Conservation (phyloP, 2,797 vertebrate species). For the Hirundo rustica region DNA sequence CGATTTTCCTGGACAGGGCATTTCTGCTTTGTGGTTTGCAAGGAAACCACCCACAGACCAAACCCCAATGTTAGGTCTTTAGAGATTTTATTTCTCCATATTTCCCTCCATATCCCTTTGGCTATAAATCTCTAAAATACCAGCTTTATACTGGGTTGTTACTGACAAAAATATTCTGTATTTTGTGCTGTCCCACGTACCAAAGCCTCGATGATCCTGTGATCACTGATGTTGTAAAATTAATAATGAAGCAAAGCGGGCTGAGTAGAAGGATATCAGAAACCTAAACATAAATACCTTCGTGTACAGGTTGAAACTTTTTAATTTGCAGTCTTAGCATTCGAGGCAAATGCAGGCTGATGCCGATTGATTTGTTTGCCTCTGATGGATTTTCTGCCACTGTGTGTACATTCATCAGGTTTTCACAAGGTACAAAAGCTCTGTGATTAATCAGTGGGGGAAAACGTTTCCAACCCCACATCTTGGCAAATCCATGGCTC, state of each 20-base stretch:
- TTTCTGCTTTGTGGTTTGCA: constrained; percentile 52
- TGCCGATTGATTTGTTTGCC: constrained; percentile 13
- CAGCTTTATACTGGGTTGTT: background rate
- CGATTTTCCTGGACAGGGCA: constrained; percentile 58
- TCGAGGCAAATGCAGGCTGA: background rate
- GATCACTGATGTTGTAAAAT: background rate
- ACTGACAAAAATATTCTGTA: background rate
- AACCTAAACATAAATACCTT: background rate
- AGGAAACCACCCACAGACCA: constrained; percentile 52
- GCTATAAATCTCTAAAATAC: background rate
- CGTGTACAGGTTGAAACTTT: background rate
- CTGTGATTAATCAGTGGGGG: background rate
- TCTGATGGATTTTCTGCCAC: constrained; percentile 46
- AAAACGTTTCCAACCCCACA: background rate
- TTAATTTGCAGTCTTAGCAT: background rate
- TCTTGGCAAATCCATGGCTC: background rate
- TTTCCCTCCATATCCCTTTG: background rate
- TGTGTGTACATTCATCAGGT: background rate
- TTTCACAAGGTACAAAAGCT: background rate
- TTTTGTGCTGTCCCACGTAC: background rate
- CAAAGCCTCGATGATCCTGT: background rate
- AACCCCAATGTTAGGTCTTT: background rate
- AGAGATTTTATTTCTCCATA: background rate
- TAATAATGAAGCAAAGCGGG: background rate
- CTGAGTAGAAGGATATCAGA: background rate